Base-by-base conservation (phyloP, 2,797 vertebrate species). In the Tadarida brasiliensis region DNA sequence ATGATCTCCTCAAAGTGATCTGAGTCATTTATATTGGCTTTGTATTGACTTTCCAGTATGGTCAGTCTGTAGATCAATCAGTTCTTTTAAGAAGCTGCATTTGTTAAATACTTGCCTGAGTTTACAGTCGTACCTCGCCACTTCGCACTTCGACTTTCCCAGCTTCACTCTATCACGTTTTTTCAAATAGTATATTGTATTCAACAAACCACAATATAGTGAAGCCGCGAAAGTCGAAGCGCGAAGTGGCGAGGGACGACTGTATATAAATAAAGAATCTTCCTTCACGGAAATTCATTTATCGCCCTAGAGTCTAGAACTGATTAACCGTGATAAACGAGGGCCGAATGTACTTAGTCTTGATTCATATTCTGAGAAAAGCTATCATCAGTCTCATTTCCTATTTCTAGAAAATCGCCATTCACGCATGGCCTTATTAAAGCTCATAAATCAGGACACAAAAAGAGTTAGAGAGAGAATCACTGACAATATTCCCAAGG, bases 291-390 rank as follows among this genome's bases (percentile, higher is more conserved):
- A n/a, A n/a, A n/a, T n/a, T n/a, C n/a, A n/a, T n/a, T n/a, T n/a
- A n/a, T n/a, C n/a, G n/a, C n/a, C n/a, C n/a, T n/a, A n/a, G n/a
- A n/a, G n/a, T n/a, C n/a, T n/a, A n/a, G n/a, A n/a, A n/a, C n/a
- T n/a, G n/a, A n/a, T n/a, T n/a, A n/a, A n/a, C n/a, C n/a, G n/a
- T n/a, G n/a, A n/a, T n/a, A n/a, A n/a, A n/a, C n/a, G n/a, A n/a
- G n/a, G n/a, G n/a, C n/a, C n/a, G n/a, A n/a, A n/a, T n/a, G n/a
- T n/a, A n/a, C 24, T 70, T 85, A 81, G n/a, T 47, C 39, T 44
- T 80, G 2, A 30, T 71, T 92, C 28, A 81, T 47, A 57, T 84
- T 87, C 16, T 90, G 54, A 90, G 10, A 90, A 84, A 87, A 67
- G 3, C 11, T 87, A 47, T 71, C 7, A 70, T 54, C 19, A 51